phyloP scores from a whole-genome alignment of 2,113 vertebrate species.

The Ctenomys sociabilis region DNA sequence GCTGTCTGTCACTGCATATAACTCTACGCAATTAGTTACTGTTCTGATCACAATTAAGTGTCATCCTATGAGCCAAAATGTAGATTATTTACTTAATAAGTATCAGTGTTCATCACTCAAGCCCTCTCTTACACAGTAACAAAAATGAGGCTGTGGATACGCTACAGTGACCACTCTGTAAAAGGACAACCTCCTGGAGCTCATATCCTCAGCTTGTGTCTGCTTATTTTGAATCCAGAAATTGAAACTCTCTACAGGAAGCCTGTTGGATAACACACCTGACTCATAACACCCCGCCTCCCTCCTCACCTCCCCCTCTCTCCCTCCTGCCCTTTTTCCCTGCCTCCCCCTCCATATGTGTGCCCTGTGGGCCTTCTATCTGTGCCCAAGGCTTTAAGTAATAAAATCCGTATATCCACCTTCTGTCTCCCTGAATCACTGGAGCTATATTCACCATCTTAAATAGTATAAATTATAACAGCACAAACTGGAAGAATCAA shows the following conservation, averaged over 20 bases:
- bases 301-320: background rate
- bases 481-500: slow-evolving; percentile 6
- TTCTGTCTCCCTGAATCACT: background rate
- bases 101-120: background rate
- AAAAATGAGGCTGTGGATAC: background rate
- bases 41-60: background rate
- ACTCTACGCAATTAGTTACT: background rate
- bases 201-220: background rate
- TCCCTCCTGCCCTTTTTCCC: no score
- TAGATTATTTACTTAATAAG: background rate
- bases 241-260: background rate
- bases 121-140: background rate
- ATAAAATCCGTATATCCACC: background rate
- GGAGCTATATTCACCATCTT: background rate
- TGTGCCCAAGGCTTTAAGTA: no score
- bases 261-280: background rate
- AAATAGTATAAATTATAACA: background rate
- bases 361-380: rapidly evolving
- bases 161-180: background rate
- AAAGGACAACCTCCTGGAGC: background rate
- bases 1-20: background rate
- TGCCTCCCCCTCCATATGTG: no score
- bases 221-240: background rate
- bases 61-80: background rate
- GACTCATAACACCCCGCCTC: no score